Evolutionary conservation across 2,797 vertebrate genomes (phyloP).

Genomic region (Phalanger gymnotis): DNA sequence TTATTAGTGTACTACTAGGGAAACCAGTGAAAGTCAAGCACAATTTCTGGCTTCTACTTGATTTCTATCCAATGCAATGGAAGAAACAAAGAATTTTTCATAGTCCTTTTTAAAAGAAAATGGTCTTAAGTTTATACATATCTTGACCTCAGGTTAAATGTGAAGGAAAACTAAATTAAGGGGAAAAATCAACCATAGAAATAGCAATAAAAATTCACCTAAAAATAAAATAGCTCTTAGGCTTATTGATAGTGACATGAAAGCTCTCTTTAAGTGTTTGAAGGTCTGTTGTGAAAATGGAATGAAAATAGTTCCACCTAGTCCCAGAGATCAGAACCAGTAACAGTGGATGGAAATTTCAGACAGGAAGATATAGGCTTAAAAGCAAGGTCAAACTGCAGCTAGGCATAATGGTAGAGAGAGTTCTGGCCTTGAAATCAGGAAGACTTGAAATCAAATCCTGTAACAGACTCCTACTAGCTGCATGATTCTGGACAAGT

Average conservation of each 20-base stretch:
- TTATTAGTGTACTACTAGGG: background rate
- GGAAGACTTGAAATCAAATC: background rate
- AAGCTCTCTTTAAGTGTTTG: background rate
- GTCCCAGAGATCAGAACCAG: background rate
- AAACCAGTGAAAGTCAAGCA: background rate
- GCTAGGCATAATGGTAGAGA: background rate
- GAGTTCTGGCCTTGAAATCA: background rate
- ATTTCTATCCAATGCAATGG: background rate
- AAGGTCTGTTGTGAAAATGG: background rate
- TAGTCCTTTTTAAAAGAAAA: background rate
- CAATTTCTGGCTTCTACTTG: background rate
- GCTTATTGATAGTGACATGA: background rate
- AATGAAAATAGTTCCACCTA: background rate
- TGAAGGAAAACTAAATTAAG: background rate
- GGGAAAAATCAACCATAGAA: background rate
- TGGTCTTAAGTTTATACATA: background rate
- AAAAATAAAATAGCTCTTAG: background rate
- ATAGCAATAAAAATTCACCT: background rate
- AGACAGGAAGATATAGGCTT: background rate
- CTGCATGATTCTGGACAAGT: background rate
- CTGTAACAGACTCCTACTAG: background rate
- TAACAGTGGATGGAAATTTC: background rate
- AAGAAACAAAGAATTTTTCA: background rate
- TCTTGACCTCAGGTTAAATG: slow-evolving; percentile 8
- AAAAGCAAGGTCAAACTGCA: background rate